Percentiles rank a stretch among this genome's conserved stretches.
phyloP scores from a whole-genome alignment of 2,113 vertebrate genomes.

The Atractosteus spatula region DNA sequence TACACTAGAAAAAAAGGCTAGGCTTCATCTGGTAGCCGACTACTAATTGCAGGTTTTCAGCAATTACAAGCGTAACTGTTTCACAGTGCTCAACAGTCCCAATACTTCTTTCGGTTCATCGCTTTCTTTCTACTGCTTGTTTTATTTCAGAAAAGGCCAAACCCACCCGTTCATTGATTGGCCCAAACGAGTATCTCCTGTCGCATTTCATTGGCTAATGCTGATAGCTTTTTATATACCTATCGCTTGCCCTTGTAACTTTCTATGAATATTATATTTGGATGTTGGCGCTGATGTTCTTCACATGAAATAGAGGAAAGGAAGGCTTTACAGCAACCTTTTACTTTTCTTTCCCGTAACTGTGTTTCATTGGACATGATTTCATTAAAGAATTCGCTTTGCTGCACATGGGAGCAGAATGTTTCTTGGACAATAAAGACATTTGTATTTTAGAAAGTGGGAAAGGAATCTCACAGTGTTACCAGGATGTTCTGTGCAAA shows the following conservation, averaged over 20 bases:
- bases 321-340: constrained; percentile 9
- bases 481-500: constrained; percentile 92
- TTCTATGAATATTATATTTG: constrained; percentile 58
- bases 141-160: constrained; percentile 34
- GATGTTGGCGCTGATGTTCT: constrained; percentile 38
- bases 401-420: constrained; percentile 35
- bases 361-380: constrained; percentile 21
- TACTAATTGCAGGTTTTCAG: too few species aligned
- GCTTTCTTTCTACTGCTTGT: not conserved
- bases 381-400: constrained; percentile 42
- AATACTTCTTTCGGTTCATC: constrained; percentile 12
- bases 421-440: constrained; percentile 35
- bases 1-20: too few species aligned
- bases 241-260: constrained; percentile 53
- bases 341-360: not conserved
- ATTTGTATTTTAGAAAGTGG: constrained; percentile 35
- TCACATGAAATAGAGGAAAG: constrained; percentile 42
- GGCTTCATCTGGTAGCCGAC: too few species aligned
- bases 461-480: constrained; percentile 17
- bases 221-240: constrained; percentile 35
- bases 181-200: constrained; percentile 35
- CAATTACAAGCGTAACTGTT: constrained; percentile 2
- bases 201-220: constrained; percentile 56
- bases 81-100: constrained; percentile 38
- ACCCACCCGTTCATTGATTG: constrained; percentile 55